Percentiles rank a stretch among this genome's conserved stretches.
These are phyloP conservation scores for Pyrrhia umbra DNA, from an alignment of 2,888 invertebrate genomes.

Conservation along the genomic window DNA sequence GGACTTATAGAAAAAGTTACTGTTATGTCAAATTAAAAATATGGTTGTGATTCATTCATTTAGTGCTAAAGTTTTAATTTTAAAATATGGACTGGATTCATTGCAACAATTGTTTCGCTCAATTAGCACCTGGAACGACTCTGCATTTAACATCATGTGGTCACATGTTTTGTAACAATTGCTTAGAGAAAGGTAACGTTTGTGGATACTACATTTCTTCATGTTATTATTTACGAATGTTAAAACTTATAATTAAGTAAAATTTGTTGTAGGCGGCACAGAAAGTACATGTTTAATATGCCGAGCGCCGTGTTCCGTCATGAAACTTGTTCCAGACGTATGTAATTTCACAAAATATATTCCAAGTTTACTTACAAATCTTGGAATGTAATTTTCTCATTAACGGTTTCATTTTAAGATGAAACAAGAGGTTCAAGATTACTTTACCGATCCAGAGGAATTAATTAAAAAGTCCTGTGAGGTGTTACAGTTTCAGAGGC, in stretches of 20 bases:
- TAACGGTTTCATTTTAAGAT: slow-evolving; percentile 75
- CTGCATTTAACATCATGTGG: slow-evolving; percentile 88
- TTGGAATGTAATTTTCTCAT: slow-evolving; percentile 52
- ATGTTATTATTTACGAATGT: neutral
- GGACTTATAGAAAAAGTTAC: slow-evolving; percentile 12
- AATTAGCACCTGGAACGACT: slow-evolving; percentile 83
- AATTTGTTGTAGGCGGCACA: slow-evolving; percentile 75
- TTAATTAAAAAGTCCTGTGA: slow-evolving; percentile 85
- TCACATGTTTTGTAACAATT: slow-evolving; percentile 88
- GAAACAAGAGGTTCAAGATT: slow-evolving; percentile 88
- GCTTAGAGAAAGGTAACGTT: slow-evolving; percentile 80
- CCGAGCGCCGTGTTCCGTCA: slow-evolving; percentile 83
- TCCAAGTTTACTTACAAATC: slow-evolving; percentile 16
- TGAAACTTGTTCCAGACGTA: slow-evolving; percentile 87
- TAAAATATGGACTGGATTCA: slow-evolving; percentile 88
- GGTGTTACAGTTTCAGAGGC: slow-evolving; percentile 87
- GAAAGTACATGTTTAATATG: slow-evolving; percentile 86
- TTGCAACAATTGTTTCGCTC: slow-evolving; percentile 87
- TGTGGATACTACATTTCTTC: neutral
- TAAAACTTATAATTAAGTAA: slow-evolving; percentile 9
- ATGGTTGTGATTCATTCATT: slow-evolving; percentile 35
- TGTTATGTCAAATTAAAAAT: slow-evolving; percentile 36
- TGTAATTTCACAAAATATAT: slow-evolving; percentile 56
- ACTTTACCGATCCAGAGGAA: slow-evolving; percentile 88
- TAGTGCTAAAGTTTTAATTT: slow-evolving; percentile 19